Percentiles rank a stretch among this genome's conserved stretches.
phyloP scores from a whole-genome alignment of 2,888 invertebrate species.

The Drosophila macrospina region DNA sequence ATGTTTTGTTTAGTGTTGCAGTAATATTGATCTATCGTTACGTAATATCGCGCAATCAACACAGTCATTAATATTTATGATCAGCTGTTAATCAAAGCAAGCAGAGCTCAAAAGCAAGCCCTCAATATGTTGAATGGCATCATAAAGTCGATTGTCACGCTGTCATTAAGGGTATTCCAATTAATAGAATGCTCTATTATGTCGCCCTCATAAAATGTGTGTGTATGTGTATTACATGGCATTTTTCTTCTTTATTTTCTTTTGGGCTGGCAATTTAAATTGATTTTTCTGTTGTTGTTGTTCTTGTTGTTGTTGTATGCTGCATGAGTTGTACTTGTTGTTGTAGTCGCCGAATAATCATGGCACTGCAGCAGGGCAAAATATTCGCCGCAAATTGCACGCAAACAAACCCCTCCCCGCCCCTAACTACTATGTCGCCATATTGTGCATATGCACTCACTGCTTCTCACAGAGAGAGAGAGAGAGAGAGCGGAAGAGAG shows the following conservation, averaged over 20 bases:
- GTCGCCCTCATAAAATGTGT: slow-evolving; percentile 11
- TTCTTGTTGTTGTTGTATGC: slow-evolving; percentile 10
- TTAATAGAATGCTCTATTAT: slow-evolving; percentile 32
- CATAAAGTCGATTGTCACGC: slow-evolving; percentile 5
- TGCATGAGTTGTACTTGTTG: slow-evolving; percentile 5
- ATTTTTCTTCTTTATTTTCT: slow-evolving; percentile 43
- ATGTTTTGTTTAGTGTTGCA: neutral
- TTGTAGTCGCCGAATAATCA: slow-evolving; percentile 38
- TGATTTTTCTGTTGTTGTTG: slow-evolving; percentile 51
- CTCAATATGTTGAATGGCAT: slow-evolving; percentile 2
- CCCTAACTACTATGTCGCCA: neutral
- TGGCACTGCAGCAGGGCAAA: slow-evolving; percentile 46
- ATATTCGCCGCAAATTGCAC: slow-evolving; percentile 38
- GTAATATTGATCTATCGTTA: neutral
- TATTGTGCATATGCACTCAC: slow-evolving; percentile 1
- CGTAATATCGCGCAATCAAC: neutral
- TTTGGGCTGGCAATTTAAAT: slow-evolving; percentile 59
- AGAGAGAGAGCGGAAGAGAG: neutral
- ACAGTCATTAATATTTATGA: slow-evolving; percentile 11
- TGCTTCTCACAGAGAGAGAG: slow-evolving; percentile 1
- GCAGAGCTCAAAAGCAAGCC: neutral
- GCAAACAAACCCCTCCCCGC: slow-evolving; percentile 13
- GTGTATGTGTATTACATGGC: slow-evolving; percentile 5
- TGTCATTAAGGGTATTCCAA: slow-evolving; percentile 15
- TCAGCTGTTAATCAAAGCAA: slow-evolving; percentile 16